A percentile compares a stretch with the other conserved stretches of the same genome.
phyloP scores from a whole-genome alignment of 2,113 vertebrate genomes.

The Rhinoderma darwinii region DNA sequence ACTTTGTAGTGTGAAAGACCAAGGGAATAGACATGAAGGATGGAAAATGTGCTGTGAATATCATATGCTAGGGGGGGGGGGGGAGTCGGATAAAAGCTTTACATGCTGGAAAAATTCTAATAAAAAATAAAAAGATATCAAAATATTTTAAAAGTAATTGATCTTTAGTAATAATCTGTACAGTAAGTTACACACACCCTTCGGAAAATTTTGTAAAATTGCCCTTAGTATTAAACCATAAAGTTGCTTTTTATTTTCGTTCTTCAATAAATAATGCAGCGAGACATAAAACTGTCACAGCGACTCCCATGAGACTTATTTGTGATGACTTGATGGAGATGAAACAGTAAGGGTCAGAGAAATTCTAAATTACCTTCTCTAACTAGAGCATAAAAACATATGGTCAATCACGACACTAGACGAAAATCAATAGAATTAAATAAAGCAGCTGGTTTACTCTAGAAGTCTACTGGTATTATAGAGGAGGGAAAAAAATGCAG shows the following conservation, averaged over 20 bases:
- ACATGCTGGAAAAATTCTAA: neutral
- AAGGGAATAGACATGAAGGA: no score
- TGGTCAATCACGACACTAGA: conserved; percentile 24
- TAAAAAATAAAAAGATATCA: neutral
- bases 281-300: neutral
- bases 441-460: conserved; percentile 21
- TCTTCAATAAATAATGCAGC: neutral
- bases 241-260: neutral
- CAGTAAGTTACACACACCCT: neutral
- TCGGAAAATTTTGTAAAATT: neutral
- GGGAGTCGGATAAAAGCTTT: neutral
- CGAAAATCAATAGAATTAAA: conserved; percentile 43
- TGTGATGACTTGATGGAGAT: conserved; percentile 39
- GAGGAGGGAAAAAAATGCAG: neutral
- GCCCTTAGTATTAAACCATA: neutral
- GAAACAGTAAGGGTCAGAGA: conserved; percentile 26
- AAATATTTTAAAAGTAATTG: neutral
- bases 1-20: no score
- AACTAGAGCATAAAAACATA: conserved; percentile 41
- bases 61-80: no score
- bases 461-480: neutral
- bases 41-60: no score
- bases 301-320: conserved; percentile 17
- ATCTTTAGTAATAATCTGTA: neutral
- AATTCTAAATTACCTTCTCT: conserved; percentile 50